Evolutionary conservation across 2,113 vertebrate genomes (phyloP), one percentile per base, ranked within the genome.

Genomic region (Vombatus ursinus): DNA sequence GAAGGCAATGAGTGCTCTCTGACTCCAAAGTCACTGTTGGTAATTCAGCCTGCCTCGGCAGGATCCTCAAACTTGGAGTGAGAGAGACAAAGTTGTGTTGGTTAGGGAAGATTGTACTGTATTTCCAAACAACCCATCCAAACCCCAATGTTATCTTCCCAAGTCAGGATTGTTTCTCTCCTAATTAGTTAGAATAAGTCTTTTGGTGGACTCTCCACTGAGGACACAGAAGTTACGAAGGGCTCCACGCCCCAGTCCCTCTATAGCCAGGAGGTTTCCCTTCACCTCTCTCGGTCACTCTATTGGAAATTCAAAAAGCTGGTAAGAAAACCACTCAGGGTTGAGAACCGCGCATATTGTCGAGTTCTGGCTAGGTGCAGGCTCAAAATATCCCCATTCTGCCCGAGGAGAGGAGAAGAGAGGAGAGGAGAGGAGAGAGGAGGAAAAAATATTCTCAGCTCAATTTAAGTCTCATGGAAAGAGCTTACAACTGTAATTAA

Each of bases 401-500:
- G 97, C 50, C 5, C 92, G 98, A 97, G 98, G 98, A 99, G 99
- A 99, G 99, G 99, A 99, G 99, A 98, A 98, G 98, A 99, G 98
- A 99, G 99, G 99, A 99, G 99, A 99, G 99, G 99, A 99, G 24
- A 90, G 47, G 50, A 48, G 47, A 97, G 98, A 94, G 97, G 98
- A 97, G 98, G 3, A 92, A 98, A 97, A 97, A 99, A 99, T 99
- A 99, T 99, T 99, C 99, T 99, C 99, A 99, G 99, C 99, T 99
- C 99, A 99, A 99, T 99, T 99, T 99, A 99, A 99, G 99, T 99
- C 99, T 99, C 99, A 99, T 99, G 99, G 99, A 99, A 99, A 99
- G 99, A 99, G 99, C 99, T 99, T 99, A 99, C 99, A 99, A 99
- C 99, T 99, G 99, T 99, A 99, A 99, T 99, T 99, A 99, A 99